These are phyloP conservation scores for Aleiodes sp. DNA, from an alignment of 1,140 invertebrate genomes.

Conservation along the genomic window DNA sequence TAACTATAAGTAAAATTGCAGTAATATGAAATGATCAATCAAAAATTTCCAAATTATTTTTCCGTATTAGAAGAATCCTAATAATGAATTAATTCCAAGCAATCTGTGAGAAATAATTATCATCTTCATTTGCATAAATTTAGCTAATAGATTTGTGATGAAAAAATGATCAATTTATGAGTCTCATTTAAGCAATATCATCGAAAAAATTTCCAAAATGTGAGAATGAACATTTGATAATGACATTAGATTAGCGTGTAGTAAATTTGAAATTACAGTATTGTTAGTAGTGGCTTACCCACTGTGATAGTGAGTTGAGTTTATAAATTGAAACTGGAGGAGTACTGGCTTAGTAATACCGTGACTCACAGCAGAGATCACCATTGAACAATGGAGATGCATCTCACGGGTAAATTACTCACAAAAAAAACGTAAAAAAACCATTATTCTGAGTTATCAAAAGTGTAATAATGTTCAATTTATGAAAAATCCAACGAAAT, in stretches of 20 bases:
- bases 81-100: no score
- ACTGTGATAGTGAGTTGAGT: slow-evolving; percentile 50
- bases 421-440: not conserved
- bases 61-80: no score
- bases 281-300: slow-evolving; percentile 37
- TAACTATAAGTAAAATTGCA: no score
- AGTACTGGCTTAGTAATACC: slow-evolving; percentile 34
- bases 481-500: not conserved
- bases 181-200: no score
- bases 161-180: no score
- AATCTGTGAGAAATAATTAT: no score
- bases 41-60: no score
- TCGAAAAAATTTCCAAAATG: no score
- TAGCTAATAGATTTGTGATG: no score
- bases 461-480: not conserved
- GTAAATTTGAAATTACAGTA: slow-evolving; percentile 44
- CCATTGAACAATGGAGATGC: slow-evolving; percentile 33
- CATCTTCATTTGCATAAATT: no score
- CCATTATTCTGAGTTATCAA: not conserved
- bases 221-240: not conserved
- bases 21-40: no score
- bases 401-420: not conserved
- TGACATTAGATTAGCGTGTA: slow-evolving; percentile 27
- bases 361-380: slow-evolving; percentile 29
- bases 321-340: slow-evolving; percentile 56